Base-by-base conservation (phyloP, 2,113 vertebrate species). In the Saiga tatarica region DNA sequence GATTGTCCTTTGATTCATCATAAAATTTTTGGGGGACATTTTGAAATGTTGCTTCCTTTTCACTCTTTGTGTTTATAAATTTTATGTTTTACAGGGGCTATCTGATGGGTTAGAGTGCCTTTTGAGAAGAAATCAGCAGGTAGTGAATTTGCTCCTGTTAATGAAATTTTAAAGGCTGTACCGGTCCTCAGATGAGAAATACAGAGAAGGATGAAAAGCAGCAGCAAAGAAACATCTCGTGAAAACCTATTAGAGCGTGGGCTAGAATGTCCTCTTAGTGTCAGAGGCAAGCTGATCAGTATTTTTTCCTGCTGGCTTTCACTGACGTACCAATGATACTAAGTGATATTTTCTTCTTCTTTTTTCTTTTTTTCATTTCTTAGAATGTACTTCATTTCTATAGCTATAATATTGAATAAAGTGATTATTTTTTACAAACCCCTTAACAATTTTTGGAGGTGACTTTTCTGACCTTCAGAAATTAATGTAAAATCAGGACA, bases 51-150 rank as follows among this genome's bases (percentile, higher is more conserved):
- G 55, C 87, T 95, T 91, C 16, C 47, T 74, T 91, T 79, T 94
- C 26, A 47, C 52, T 67, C 93, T 87, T 95, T 89, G 47, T 95
- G 47, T 91, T 74, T 92, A 14, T 88, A 16, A 36, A 74, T 97
- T 96, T 97, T 96, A 95, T 92, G 39, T 98, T 98, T 96, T 98
- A 4, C 99, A 99, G 99, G 93, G 99, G 99, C 93, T 99, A 99
- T 98, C 99, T 99, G 91, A 99, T 99, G 99, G 99, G 99, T 88
- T 99, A 99, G 98, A 87, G 91, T 95, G 57, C 97, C 85, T 97
- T 92, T 90, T 97, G 89, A 95, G 97, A 85, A 39, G 92, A 25
- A 93, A 82, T 50, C 97, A 89, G 14, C 87, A 94, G 0, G 0
- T 95, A 92, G n/a, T 94, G 98, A 98, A 97, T 97, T 98, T 95